These are phyloP conservation scores for Nannoperca obscura DNA, from an alignment of 2,797 vertebrate genomes.

Conservation along the genomic window DNA sequence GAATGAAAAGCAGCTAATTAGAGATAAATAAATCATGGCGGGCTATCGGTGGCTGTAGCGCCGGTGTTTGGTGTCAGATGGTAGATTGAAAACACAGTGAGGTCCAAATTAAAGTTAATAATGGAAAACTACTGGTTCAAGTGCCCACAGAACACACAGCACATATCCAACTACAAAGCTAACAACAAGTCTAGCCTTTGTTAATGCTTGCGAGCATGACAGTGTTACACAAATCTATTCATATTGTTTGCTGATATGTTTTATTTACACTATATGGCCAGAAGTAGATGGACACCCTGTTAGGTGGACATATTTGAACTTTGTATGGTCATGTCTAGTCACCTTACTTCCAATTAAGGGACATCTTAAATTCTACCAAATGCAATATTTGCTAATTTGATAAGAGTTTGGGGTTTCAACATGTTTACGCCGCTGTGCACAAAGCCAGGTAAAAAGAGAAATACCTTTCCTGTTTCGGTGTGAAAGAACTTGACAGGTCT, in stretches of 20 bases:
- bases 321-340: not conserved
- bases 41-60: slow-evolving; percentile 81
- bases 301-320: not conserved
- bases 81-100: slow-evolving; percentile 67
- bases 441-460: not conserved
- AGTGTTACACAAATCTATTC: slow-evolving; percentile 6
- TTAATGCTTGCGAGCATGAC: slow-evolving; percentile 17
- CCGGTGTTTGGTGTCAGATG: slow-evolving; percentile 82
- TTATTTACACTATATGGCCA: not conserved
- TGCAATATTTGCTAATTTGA: not conserved
- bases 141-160: slow-evolving; percentile 35
- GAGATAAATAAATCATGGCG: slow-evolving; percentile 88
- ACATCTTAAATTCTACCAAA: not conserved
- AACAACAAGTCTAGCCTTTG: slow-evolving; percentile 23
- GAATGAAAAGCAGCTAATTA: slow-evolving; percentile 87
- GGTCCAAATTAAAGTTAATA: slow-evolving; percentile 79
- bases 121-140: slow-evolving; percentile 60
- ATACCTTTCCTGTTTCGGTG: not conserved
- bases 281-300: not conserved
- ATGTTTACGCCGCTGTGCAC: not conserved
- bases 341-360: not conserved
- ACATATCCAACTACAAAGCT: slow-evolving; percentile 22
- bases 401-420: not conserved
- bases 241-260: not conserved
- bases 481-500: not conserved